Evolutionary conservation across 1,140 invertebrate genomes (phyloP).

Genomic region (Protaetia brevitarsis): DNA sequence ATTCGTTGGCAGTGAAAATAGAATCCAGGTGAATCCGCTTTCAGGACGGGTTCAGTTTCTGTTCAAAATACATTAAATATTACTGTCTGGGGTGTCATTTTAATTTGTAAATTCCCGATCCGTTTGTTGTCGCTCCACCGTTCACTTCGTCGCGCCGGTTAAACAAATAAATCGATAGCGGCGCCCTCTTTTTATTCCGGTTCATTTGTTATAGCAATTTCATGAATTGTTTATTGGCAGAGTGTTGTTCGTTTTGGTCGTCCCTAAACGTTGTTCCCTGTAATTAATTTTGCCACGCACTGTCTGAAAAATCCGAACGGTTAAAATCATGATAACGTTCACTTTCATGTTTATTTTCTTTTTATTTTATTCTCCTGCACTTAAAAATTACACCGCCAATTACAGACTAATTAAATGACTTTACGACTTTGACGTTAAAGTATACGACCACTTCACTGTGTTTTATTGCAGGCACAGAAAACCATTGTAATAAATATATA

Average conservation of each 20-base stretch:
- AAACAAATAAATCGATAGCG: conserved; percentile 11
- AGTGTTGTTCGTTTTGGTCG: background rate
- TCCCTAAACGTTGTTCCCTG: background rate
- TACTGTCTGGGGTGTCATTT: conserved; percentile 17
- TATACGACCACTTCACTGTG: no score
- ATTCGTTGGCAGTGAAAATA: background rate
- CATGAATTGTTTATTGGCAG: conserved; percentile 2
- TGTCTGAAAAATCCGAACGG: background rate
- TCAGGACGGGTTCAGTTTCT: background rate
- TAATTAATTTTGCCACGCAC: background rate
- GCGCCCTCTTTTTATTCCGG: conserved; percentile 5
- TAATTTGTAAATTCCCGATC: conserved; percentile 10
- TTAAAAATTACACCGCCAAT: no score
- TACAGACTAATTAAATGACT: no score
- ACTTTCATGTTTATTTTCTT: no score
- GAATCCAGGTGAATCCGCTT: conserved; percentile 7
- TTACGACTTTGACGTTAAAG: no score
- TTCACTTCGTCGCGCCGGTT: conserved; percentile 9
- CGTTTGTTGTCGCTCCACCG: conserved; percentile 1
- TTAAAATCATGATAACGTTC: background rate
- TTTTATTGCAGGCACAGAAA: no score
- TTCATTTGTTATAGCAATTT: background rate
- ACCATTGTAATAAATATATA: no score
- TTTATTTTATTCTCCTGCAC: no score
- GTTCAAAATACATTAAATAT: conserved; percentile 11